Evolutionary conservation across 1,140 invertebrate species (phyloP).

Genomic region (Parapsyche elsis): DNA sequence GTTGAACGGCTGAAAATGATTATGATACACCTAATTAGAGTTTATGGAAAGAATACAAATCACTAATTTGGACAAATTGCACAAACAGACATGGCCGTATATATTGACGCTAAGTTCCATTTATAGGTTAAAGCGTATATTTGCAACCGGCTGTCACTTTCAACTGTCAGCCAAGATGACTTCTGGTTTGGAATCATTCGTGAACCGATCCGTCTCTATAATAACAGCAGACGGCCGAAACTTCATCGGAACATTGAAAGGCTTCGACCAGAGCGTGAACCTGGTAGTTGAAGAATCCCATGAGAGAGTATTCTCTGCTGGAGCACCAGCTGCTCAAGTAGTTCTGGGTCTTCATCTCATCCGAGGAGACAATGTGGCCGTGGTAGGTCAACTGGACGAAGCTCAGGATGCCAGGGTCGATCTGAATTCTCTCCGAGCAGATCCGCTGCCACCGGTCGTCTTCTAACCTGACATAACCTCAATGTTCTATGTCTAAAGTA

Average conservation of each 20-base stretch:
- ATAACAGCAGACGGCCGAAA: slow-evolving; percentile 95
- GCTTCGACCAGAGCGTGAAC: slow-evolving; percentile 98
- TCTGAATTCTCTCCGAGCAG: slow-evolving; percentile 86
- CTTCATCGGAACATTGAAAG: slow-evolving; percentile 86
- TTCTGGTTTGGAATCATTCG: slow-evolving; percentile 84
- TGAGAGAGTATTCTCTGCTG: slow-evolving; percentile 94
- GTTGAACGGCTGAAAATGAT: no score
- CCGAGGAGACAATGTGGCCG: slow-evolving; percentile 96
- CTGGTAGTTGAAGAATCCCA: slow-evolving; percentile 97
- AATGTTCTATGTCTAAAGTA: no score
- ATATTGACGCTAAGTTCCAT: neutral
- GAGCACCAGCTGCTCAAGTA: slow-evolving; percentile 94
- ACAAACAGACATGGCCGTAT: neutral
- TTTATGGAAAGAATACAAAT: no score
- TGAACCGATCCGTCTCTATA: slow-evolving; percentile 92
- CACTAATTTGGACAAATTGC: neutral
- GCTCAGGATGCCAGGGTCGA: slow-evolving; percentile 88
- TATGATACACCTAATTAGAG: no score
- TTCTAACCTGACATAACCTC: neutral
- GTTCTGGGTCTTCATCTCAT: slow-evolving; percentile 97
- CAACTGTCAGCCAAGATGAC: slow-evolving; percentile 70
- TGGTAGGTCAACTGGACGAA: slow-evolving; percentile 93
- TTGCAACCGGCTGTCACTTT: neutral
- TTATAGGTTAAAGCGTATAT: neutral
- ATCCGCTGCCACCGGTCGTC: slow-evolving; percentile 72